A percentile compares a stretch with the other conserved stretches of the same genome.
Evolutionary conservation across 2,888 invertebrate species (phyloP).

Genomic region (Carterocephalus palaemon): DNA sequence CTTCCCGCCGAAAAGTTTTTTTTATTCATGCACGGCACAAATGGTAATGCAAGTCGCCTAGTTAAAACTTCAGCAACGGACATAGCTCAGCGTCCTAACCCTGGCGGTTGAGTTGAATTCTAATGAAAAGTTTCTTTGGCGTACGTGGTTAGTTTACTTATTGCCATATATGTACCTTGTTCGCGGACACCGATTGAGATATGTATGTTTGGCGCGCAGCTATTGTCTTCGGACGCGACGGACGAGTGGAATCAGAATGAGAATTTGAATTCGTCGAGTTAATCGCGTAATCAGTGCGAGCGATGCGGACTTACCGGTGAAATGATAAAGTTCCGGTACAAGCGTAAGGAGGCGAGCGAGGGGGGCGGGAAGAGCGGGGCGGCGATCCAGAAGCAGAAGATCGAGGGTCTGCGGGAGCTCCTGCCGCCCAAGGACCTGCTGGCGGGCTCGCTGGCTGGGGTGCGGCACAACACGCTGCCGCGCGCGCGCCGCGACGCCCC

Average conservation of each 20-base stretch:
- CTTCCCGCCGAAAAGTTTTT: slow-evolving; percentile 58
- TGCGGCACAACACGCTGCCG: slow-evolving; percentile 69
- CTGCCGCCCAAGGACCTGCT: slow-evolving; percentile 69
- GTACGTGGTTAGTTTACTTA: slow-evolving; percentile 70
- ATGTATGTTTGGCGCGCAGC: slow-evolving; percentile 62
- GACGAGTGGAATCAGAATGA: slow-evolving; percentile 52
- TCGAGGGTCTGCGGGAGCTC: slow-evolving; percentile 66
- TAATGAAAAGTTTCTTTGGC: slow-evolving; percentile 55
- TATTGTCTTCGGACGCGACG: slow-evolving; percentile 57
- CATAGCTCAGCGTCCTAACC: slow-evolving; percentile 46
- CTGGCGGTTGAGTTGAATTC: slow-evolving; percentile 45
- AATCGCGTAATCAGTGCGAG: slow-evolving; percentile 42
- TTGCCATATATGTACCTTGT: slow-evolving; percentile 58
- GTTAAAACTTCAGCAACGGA: slow-evolving; percentile 32
- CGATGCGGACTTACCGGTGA: slow-evolving; percentile 59
- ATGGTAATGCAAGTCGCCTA: slow-evolving; percentile 8
- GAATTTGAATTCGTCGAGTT: slow-evolving; percentile 38
- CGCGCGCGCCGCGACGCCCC: slow-evolving; percentile 59
- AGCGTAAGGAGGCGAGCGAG: slow-evolving; percentile 77
- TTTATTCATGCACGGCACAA: slow-evolving; percentile 15
- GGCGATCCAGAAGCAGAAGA: slow-evolving; percentile 71
- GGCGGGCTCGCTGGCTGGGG: slow-evolving; percentile 61
- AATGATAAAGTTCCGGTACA: slow-evolving; percentile 84
- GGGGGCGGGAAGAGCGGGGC: slow-evolving; percentile 49
- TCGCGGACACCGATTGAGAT: slow-evolving; percentile 46